A percentile compares a stretch with the other conserved stretches of the same genome.
Evolutionary conservation across 2,888 invertebrate genomes (phyloP).

Genomic region (Aricia artaxerxes): DNA sequence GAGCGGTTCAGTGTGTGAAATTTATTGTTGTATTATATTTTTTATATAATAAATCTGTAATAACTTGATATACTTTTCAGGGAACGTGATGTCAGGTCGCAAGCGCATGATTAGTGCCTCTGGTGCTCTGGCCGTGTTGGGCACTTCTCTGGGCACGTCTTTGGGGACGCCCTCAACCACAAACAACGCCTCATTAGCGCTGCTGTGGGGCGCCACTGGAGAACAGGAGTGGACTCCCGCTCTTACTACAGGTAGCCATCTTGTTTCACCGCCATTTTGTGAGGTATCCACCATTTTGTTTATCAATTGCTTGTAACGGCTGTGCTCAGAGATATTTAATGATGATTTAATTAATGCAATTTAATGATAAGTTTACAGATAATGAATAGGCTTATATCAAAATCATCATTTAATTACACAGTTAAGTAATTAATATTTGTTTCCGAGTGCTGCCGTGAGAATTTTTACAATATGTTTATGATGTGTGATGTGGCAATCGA

Average conservation of each 20-base stretch:
- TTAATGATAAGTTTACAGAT: too few relatives aligned
- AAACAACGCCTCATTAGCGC: slow-evolving; percentile 81
- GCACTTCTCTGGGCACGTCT: slow-evolving; percentile 37
- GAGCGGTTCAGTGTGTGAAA: too few relatives aligned
- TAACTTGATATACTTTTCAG: slow-evolving; percentile 45
- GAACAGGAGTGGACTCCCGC: slow-evolving; percentile 99
- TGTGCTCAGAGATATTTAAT: too few relatives aligned
- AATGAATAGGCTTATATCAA: too few relatives aligned
- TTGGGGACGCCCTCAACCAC: slow-evolving; percentile 61
- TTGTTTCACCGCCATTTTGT: not conserved
- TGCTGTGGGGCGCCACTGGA: slow-evolving; percentile 96
- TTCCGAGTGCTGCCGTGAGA: too few relatives aligned
- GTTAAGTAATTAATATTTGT: too few relatives aligned
- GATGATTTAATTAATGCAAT: too few relatives aligned
- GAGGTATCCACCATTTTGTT: not conserved
- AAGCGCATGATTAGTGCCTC: slow-evolving; percentile 72
- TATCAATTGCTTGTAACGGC: too few relatives aligned
- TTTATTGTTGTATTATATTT: not conserved
- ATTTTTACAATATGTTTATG: not conserved
- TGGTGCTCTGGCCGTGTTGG: slow-evolving; percentile 48
- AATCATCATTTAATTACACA: too few relatives aligned
- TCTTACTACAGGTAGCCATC: slow-evolving; percentile 89
- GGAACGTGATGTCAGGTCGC: slow-evolving; percentile 62
- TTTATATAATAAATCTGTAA: too few relatives aligned
- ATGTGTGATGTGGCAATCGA: not conserved